phyloP scores from a whole-genome alignment of 2,888 invertebrate genomes.

The Apoda limacodes region DNA sequence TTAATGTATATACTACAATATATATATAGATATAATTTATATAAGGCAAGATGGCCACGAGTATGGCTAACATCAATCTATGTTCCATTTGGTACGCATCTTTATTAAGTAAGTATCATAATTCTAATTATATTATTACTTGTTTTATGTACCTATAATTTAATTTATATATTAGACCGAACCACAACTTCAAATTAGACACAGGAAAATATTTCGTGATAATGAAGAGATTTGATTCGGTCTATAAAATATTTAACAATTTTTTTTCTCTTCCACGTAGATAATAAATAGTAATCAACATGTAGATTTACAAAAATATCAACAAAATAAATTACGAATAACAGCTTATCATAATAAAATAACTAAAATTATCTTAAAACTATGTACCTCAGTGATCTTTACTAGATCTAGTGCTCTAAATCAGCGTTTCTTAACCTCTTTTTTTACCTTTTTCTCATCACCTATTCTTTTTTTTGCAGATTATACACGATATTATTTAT shows the following conservation, averaged over 20 bases:
- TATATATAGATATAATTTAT: conserved; percentile 25
- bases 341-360: conserved; percentile 30
- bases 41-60: conserved; percentile 65
- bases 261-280: conserved; percentile 48
- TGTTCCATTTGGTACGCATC: conserved; percentile 44
- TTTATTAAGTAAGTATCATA: no score
- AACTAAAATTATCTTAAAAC: conserved; percentile 39
- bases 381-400: conserved; percentile 45
- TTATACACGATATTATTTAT: neutral
- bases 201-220: conserved; percentile 27
- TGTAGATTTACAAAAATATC: conserved; percentile 70
- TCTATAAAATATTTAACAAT: conserved; percentile 62
- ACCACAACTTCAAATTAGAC: conserved; percentile 33
- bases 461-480: no score
- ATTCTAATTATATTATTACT: no score
- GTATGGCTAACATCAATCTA: conserved; percentile 52
- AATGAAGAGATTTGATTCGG: conserved; percentile 47
- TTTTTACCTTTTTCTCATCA: no score
- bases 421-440: no score
- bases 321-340: conserved; percentile 71
- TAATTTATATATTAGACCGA: conserved; percentile 51
- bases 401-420: conserved; percentile 47
- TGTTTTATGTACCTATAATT: no score
- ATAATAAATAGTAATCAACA: conserved; percentile 70
- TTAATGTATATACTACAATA: conserved; percentile 31